Evolutionary conservation across 2,113 vertebrate species (phyloP).

Genomic region (Takifugu bimaculatus): DNA sequence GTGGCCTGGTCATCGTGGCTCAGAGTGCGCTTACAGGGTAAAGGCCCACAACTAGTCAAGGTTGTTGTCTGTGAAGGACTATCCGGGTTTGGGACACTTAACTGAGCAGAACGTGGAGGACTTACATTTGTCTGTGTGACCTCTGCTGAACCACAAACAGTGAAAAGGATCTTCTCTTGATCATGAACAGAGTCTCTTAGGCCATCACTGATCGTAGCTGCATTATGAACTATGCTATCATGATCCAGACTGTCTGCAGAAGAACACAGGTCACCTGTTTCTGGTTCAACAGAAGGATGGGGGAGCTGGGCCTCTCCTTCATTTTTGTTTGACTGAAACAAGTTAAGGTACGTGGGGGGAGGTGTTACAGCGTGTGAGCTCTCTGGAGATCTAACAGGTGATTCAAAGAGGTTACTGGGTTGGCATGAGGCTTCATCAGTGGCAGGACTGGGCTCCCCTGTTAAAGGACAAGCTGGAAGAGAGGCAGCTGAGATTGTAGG

Average conservation of each 20-base stretch:
- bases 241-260: neutral
- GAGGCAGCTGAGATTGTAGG: slow-evolving; percentile 15
- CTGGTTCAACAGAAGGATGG: neutral
- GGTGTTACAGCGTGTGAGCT: neutral
- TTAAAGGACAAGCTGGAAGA: neutral
- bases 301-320: too few species aligned
- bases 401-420: neutral
- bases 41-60: slow-evolving; percentile 32
- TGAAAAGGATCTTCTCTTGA: neutral
- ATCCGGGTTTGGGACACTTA: too few species aligned
- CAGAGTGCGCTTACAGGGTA: slow-evolving; percentile 42
- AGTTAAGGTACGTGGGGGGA: too few species aligned
- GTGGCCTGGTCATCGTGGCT: neutral
- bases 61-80: neutral
- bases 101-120: slow-evolving; percentile 1
- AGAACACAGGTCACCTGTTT: neutral
- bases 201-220: neutral
- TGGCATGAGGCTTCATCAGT: neutral
- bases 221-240: neutral
- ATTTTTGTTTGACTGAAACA: too few species aligned
- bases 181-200: neutral
- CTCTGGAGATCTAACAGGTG: neutral
- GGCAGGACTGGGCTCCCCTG: neutral
- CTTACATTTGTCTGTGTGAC: neutral
- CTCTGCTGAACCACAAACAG: slow-evolving; percentile 5